These are phyloP conservation scores for Antheraea mylitta DNA, from an alignment of 1,140 invertebrate genomes.

Conservation along the genomic window DNA sequence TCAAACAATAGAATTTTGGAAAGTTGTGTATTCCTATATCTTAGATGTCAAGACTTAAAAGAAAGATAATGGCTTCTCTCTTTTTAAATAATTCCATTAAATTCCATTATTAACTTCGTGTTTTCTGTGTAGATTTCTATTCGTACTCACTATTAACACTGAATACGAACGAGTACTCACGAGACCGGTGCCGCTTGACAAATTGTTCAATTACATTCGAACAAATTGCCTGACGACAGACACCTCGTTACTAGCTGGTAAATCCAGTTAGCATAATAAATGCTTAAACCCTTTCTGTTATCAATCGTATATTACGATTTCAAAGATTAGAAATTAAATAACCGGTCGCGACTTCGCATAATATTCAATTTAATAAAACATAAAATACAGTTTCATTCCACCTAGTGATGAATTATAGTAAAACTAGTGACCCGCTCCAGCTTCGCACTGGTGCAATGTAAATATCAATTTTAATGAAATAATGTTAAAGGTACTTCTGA, in stretches of 20 bases:
- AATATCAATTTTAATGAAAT: no score
- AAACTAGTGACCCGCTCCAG: no score
- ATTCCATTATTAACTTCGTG: neutral
- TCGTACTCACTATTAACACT: slow-evolving; percentile 4
- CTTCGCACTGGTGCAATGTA: no score
- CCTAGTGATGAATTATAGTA: no score
- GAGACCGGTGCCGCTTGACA: slow-evolving; percentile 42
- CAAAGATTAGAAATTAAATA: neutral
- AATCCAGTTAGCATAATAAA: neutral
- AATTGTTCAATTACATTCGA: slow-evolving; percentile 54
- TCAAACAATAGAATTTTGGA: neutral
- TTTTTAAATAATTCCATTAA: neutral
- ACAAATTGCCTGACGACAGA: slow-evolving; percentile 19
- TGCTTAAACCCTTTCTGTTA: neutral
- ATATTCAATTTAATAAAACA: no score
- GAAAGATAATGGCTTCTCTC: neutral
- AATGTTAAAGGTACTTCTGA: no score
- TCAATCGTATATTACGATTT: neutral
- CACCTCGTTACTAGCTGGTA: slow-evolving; percentile 9
- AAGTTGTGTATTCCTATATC: neutral
- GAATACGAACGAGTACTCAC: slow-evolving; percentile 24
- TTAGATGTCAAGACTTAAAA: neutral
- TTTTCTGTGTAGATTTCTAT: neutral
- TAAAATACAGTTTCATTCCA: no score
- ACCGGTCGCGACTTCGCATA: neutral